phyloP scores from a whole-genome alignment of 2,888 invertebrate genomes.

The Sesia bembeciformis region DNA sequence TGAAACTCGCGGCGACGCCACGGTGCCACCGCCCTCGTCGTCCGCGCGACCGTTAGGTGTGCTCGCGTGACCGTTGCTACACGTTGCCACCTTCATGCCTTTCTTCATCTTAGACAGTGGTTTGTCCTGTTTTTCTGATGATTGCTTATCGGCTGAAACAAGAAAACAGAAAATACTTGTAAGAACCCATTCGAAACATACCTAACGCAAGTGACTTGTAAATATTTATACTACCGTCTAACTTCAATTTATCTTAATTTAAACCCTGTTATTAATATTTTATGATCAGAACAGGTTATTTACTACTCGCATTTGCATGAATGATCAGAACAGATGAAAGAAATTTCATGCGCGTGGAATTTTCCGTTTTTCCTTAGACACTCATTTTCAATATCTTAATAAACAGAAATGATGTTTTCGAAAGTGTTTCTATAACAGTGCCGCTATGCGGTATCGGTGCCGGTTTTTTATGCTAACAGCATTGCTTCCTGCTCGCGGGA shows the following conservation, averaged over 20 bases:
- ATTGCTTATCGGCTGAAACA: slow-evolving; percentile 37
- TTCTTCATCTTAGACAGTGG: slow-evolving; percentile 55
- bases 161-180: background rate
- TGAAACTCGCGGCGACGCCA: slow-evolving; percentile 42
- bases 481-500: slow-evolving; percentile 9
- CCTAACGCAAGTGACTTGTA: no score
- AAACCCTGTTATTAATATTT: no score
- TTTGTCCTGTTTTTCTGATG: slow-evolving; percentile 39
- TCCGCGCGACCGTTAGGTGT: slow-evolving; percentile 62
- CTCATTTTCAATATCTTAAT: background rate
- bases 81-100: slow-evolving; percentile 35
- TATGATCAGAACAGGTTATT: no score
- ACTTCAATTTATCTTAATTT: no score
- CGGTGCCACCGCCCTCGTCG: slow-evolving; percentile 51
- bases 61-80: slow-evolving; percentile 59
- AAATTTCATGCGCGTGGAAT: no score
- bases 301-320: no score
- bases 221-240: no score
- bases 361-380: no score
- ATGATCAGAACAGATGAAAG: no score
- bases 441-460: slow-evolving; percentile 8
- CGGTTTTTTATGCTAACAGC: slow-evolving; percentile 24
- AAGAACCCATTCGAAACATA: no score
- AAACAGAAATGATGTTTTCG: background rate
- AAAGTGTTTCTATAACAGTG: background rate